Base-by-base conservation (phyloP, 1,140 invertebrate species). In the Brachionus calyciflorus region DNA sequence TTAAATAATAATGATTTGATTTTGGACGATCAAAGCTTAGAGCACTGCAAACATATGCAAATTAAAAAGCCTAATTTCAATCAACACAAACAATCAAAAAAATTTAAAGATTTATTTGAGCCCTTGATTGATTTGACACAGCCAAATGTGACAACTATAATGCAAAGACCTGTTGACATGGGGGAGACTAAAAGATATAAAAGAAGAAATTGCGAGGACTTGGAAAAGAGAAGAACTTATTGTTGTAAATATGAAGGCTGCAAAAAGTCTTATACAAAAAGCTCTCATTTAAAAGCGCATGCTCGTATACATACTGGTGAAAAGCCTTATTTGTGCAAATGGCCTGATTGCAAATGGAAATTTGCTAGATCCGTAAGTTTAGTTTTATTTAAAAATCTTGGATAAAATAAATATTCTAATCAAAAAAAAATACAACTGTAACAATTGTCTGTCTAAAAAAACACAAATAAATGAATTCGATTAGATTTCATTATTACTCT, bases 301-400 rank as follows among this genome's bases (percentile, higher is more conserved):
- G 81, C 89, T 26, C 79, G 86, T 21, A 88, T 87, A 2, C 88
- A 88, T 79, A 88, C 87, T 4, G 88, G 84, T 12, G 85, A 90
- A 82, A 89, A 85, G 41, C 91, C 92, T 0, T 96, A 93, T 83
- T 88, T 90, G 48, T 96, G 94, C 81, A 87, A 84, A 21, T 91
- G 89, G 90, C 89, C 91, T 73, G 93, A 91, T 78, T 96, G 94
- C 81, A 90, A 89, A 0, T 89, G 92, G 84, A 88, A 90, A 78
- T 96, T 96, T 83, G 89, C 90, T 0, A 87, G 93, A 60, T 93
- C 93, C 1, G 85, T 73, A 73, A 10, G 26, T 5, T n/a, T n/a
- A n/a, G n/a, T n/a, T n/a, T n/a, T n/a, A n/a, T n/a, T n/a, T n/a
- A n/a, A n/a, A n/a, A n/a, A n/a, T n/a, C n/a, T n/a, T n/a, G n/a